These are phyloP conservation scores for Mus caroli DNA, from an alignment of 2,797 vertebrate species.

Conservation along the genomic window DNA sequence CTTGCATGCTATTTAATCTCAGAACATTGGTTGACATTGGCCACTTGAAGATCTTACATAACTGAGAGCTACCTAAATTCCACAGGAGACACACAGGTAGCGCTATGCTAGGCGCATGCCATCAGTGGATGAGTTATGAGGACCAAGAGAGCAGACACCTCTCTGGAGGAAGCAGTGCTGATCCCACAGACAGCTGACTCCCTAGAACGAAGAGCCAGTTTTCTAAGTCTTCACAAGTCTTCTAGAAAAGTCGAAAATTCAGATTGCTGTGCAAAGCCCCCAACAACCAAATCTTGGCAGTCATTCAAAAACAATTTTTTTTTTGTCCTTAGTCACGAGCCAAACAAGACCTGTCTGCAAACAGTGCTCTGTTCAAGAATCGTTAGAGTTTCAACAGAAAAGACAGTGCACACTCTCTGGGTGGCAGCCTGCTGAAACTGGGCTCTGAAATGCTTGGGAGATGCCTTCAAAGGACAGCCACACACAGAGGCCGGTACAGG, in stretches of 20 bases:
- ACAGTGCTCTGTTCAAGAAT: conserved; percentile 39
- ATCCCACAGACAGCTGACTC: background rate
- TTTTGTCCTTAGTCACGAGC: conserved; percentile 53
- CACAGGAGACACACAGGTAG: background rate
- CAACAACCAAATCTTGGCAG: conserved; percentile 56
- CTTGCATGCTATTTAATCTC: background rate
- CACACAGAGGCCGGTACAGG: background rate
- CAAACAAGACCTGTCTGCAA: conserved; percentile 62
- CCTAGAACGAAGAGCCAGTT: background rate
- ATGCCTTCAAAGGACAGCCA: background rate
- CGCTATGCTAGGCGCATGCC: background rate
- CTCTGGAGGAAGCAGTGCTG: background rate
- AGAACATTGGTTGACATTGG: conserved; percentile 4
- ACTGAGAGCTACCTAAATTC: background rate
- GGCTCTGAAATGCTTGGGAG: conserved; percentile 1
- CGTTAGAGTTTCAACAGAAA: background rate
- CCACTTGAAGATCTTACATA: conserved; percentile 35
- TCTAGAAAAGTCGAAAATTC: conserved; percentile 47
- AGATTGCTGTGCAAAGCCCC: conserved; percentile 22
- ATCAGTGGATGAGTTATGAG: rapidly evolving
- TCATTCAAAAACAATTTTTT: conserved; percentile 31
- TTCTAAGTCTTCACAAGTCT: conserved; percentile 33
- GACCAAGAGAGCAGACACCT: background rate
- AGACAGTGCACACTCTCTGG: background rate
- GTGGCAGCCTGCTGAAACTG: background rate